A percentile compares a stretch with the other conserved stretches of the same genome.
Evolutionary conservation across 2,888 invertebrate genomes (phyloP).

Genomic region (Brenthis ino): DNA sequence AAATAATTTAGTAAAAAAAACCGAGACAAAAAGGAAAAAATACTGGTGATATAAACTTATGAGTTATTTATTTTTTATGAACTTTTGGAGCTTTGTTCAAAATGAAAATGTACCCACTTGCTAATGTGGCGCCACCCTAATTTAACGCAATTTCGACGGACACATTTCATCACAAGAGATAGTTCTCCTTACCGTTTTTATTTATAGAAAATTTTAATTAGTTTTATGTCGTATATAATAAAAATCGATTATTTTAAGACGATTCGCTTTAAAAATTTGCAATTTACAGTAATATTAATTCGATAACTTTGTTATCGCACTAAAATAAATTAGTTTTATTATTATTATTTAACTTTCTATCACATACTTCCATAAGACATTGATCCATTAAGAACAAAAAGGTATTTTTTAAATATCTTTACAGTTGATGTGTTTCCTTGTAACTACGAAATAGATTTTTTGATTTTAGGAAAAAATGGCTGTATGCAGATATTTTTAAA

Average conservation of each 20-base stretch:
- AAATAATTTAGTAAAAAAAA: no score
- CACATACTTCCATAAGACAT: constrained; percentile 4
- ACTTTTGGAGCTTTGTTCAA: no score
- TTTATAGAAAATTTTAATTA: background rate
- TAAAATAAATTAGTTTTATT: constrained; percentile 25
- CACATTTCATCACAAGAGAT: no score
- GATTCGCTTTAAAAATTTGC: background rate
- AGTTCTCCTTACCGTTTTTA: background rate
- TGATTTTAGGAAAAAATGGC: no score
- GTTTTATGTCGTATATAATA: background rate
- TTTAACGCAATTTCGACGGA: no score
- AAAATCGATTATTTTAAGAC: background rate
- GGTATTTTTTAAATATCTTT: background rate
- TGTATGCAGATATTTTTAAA: no score
- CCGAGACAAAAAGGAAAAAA: no score
- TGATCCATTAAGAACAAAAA: background rate
- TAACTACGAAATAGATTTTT: no score
- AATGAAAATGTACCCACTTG: no score
- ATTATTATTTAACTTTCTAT: constrained; percentile 14
- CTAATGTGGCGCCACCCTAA: no score
- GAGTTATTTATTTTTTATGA: no score
- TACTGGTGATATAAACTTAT: no score
- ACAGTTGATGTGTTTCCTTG: background rate
- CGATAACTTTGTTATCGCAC: constrained; percentile 28
- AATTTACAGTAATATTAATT: constrained; percentile 2